Conservation (phyloP, 1,140 invertebrate species). For the Ips typographus region DNA sequence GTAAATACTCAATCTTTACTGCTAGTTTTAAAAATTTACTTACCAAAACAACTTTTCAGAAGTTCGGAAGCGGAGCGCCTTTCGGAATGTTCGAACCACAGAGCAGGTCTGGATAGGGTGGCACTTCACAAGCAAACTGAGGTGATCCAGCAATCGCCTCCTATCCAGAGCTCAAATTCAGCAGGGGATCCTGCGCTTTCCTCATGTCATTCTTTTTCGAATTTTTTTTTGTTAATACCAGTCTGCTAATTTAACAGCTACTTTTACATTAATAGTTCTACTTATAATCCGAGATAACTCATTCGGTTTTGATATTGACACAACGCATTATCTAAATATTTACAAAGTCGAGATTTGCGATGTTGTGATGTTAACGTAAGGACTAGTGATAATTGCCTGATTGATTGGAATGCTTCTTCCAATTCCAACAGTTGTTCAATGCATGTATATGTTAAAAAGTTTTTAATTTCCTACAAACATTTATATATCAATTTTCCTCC, state of each 20-base stretch:
- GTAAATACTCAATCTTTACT: background rate
- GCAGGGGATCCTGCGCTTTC: slow-evolving; percentile 30
- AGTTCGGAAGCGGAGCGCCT: slow-evolving; percentile 3
- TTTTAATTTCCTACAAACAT: slow-evolving; percentile 4
- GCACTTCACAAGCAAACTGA: slow-evolving; percentile 31
- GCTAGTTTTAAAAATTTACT: slow-evolving; percentile 2
- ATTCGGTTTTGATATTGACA: no score
- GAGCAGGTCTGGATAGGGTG: slow-evolving; percentile 19
- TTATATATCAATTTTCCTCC: background rate
- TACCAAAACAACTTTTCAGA: slow-evolving; percentile 11
- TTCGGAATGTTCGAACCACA: background rate
- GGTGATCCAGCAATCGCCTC: slow-evolving; percentile 31
- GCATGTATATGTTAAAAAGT: no score
- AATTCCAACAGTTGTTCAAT: no score
- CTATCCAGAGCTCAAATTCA: slow-evolving; percentile 29
- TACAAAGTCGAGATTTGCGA: no score
- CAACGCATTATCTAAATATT: no score
- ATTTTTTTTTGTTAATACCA: background rate
- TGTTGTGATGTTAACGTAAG: no score
- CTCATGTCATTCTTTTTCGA: slow-evolving; percentile 12
- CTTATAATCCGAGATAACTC: no score
- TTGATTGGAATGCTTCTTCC: no score
- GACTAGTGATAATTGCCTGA: no score
- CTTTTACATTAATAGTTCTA: no score
- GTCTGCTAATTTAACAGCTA: no score